These are phyloP conservation scores for Sinella curviseta DNA, from an alignment of 1,140 invertebrate species.

Conservation along the genomic window DNA sequence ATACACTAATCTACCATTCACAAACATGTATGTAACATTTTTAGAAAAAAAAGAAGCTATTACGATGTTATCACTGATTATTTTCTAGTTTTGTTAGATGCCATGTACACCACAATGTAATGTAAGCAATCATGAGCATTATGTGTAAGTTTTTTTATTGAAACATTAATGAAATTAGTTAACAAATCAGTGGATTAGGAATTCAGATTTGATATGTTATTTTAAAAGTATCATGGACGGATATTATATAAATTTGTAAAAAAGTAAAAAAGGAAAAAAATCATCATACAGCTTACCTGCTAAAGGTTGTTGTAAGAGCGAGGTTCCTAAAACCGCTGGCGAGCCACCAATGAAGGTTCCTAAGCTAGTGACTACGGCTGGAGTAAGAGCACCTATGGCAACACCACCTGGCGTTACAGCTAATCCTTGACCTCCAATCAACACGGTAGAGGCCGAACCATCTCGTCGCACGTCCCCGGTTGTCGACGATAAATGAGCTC, in stretches of 20 bases:
- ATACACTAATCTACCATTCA: too few relatives aligned
- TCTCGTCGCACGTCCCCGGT: conserved; percentile 32
- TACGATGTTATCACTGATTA: too few relatives aligned
- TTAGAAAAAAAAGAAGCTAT: too few relatives aligned
- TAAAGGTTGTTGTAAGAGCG: conserved; percentile 43
- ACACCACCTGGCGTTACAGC: conserved; percentile 37
- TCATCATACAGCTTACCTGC: conserved; percentile 37
- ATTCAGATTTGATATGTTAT: too few relatives aligned
- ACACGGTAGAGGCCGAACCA: conserved; percentile 25
- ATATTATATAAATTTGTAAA: background rate
- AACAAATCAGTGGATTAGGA: too few relatives aligned
- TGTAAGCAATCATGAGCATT: too few relatives aligned
- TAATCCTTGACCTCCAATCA: conserved; percentile 44
- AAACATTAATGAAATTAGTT: too few relatives aligned
- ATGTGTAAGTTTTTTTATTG: too few relatives aligned
- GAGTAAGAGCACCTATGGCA: conserved; percentile 47
- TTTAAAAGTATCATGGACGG: too few relatives aligned
- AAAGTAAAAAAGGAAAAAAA: background rate
- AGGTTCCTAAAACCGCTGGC: conserved; percentile 42
- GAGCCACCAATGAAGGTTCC: conserved; percentile 44
- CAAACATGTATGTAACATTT: too few relatives aligned
- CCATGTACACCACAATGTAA: too few relatives aligned
- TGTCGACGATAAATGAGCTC: conserved; percentile 42
- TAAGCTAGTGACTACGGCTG: conserved; percentile 47
- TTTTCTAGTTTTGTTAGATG: too few relatives aligned